Evolutionary conservation across 2,888 invertebrate species (phyloP).

Genomic region (Apamea crenata): DNA sequence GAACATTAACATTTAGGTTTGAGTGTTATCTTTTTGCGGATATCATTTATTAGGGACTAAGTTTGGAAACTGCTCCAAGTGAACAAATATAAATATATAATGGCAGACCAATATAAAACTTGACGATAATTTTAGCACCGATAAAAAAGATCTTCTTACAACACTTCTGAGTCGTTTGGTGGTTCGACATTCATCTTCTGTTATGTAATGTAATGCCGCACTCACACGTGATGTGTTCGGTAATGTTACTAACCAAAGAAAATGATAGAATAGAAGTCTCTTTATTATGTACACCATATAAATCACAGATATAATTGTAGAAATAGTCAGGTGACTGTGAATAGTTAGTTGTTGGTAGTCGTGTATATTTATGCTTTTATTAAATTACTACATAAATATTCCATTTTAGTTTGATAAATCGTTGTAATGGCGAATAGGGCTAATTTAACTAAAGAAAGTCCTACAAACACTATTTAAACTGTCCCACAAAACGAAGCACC

Average conservation of each 20-base stretch:
- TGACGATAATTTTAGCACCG: not conserved
- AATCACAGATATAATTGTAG: no score
- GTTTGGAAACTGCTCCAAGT: not conserved
- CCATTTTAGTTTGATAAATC: not conserved
- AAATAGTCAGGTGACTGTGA: not conserved
- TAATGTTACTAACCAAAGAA: not conserved
- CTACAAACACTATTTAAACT: conserved; percentile 41
- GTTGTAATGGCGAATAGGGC: not conserved
- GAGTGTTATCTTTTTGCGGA: not conserved
- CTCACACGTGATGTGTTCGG: not conserved
- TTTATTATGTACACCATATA: not conserved
- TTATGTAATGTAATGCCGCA: no score
- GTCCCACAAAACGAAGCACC: conserved; percentile 19
- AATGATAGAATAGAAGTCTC: no score
- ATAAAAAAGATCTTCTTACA: not conserved
- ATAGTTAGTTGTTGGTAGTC: not conserved
- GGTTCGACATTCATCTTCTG: not conserved
- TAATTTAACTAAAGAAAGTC: conserved; percentile 10
- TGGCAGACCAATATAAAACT: no score
- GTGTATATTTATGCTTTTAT: not conserved
- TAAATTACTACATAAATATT: not conserved
- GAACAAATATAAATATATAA: not conserved
- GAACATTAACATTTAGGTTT: not conserved
- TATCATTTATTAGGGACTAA: not conserved
- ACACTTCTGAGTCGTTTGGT: no score